These are phyloP conservation scores for Okamejei kenojei DNA, from an alignment of 2,797 vertebrate genomes.

Conservation along the genomic window DNA sequence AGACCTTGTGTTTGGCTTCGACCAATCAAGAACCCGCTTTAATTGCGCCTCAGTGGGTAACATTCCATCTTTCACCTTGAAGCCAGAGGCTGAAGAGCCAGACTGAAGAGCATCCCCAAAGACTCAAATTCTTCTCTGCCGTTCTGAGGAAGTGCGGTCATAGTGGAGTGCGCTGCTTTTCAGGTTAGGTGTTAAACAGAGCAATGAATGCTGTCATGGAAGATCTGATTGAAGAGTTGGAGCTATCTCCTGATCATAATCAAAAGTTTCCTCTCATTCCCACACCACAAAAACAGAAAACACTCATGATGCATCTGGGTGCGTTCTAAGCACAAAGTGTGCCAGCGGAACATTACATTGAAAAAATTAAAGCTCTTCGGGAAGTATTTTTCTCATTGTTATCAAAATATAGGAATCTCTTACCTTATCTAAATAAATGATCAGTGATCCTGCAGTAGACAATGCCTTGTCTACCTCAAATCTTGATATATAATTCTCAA, in stretches of 20 bases:
- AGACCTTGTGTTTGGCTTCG: no score
- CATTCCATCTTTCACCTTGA: neutral
- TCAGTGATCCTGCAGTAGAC: neutral
- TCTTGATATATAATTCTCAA: neutral
- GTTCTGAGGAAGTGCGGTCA: neutral
- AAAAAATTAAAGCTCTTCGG: neutral
- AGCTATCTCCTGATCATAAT: neutral
- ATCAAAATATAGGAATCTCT: neutral
- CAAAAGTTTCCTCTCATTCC: neutral
- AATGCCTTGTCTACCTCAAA: neutral
- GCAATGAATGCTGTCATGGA: neutral
- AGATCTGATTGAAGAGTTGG: neutral
- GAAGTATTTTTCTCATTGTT: neutral
- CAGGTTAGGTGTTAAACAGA: neutral
- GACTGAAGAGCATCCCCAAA: neutral
- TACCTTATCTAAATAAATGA: conserved; percentile 26
- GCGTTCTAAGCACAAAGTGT: neutral
- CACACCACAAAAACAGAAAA: neutral
- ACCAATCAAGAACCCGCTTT: no score
- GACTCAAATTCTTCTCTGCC: neutral
- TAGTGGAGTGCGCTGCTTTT: neutral
- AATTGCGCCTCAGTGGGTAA: neutral
- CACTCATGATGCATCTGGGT: neutral
- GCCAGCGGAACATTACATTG: neutral
- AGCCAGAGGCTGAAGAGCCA: neutral